Conservation (phyloP, 2,797 vertebrate species). For the Microctenopoma steveboyesi region DNA sequence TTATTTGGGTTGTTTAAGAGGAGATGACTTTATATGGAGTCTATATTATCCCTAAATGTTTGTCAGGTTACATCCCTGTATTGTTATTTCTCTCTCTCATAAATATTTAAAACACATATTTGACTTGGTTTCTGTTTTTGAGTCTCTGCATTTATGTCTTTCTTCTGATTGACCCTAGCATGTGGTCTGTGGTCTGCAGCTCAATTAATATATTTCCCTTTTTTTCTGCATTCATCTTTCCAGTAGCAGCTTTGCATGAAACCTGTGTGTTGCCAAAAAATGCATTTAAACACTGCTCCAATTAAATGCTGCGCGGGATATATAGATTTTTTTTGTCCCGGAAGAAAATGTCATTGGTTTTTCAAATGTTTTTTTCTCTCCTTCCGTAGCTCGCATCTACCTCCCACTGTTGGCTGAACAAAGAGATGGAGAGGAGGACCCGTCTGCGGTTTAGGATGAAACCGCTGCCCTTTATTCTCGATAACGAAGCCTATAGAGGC, state of each 20-base stretch:
- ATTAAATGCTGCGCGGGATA: slow-evolving; percentile 32
- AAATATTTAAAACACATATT: neutral
- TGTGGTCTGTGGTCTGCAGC: neutral
- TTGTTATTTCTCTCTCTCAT: neutral
- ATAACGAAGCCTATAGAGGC: slow-evolving; percentile 62
- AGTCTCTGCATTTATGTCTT: neutral
- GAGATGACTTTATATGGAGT: neutral
- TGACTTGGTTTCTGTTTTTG: neutral
- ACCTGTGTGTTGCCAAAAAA: slow-evolving; percentile 7
- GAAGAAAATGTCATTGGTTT: slow-evolving; percentile 72
- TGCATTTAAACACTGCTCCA: slow-evolving; percentile 11
- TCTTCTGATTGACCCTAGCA: neutral
- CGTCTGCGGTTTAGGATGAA: slow-evolving; percentile 53
- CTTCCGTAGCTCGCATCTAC: slow-evolving; percentile 43
- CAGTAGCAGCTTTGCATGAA: neutral
- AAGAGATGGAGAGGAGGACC: slow-evolving; percentile 70
- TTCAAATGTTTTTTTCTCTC: slow-evolving; percentile 57
- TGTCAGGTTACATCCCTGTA: neutral
- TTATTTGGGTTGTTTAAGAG: neutral
- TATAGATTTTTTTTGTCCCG: slow-evolving; percentile 56
- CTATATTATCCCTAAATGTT: neutral
- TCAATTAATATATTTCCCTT: neutral
- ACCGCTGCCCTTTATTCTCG: slow-evolving; percentile 47
- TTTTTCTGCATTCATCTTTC: neutral
- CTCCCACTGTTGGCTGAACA: slow-evolving; percentile 81